Conservation (phyloP, 2,113 vertebrate species). For the Xyrauchen texanus region DNA sequence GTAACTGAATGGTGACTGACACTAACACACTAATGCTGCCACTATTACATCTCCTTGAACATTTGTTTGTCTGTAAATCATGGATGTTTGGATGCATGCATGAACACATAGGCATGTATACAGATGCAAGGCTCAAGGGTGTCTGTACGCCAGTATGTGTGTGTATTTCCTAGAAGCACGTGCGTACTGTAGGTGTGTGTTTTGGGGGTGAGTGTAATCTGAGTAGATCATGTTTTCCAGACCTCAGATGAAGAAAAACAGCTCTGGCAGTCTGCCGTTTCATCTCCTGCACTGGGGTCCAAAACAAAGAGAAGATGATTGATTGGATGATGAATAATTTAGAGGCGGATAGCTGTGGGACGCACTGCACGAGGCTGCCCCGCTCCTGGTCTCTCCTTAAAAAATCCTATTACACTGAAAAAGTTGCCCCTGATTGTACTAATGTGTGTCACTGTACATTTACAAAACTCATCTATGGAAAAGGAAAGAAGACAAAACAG, state of each 20-base stretch:
- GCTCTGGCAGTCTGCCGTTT: slow-evolving; percentile 77
- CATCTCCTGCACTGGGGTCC: slow-evolving; percentile 81
- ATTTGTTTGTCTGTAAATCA: not conserved
- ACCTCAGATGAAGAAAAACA: slow-evolving; percentile 82
- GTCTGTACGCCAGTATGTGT: not conserved
- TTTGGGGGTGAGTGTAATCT: slow-evolving; percentile 70
- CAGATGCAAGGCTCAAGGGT: not conserved
- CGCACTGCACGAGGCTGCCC: slow-evolving; percentile 58
- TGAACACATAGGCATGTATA: slow-evolving; percentile 12
- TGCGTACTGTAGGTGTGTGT: slow-evolving; percentile 51
- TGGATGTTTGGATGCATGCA: not conserved
- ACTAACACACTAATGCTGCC: no score
- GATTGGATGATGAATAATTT: slow-evolving; percentile 86
- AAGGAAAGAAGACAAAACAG: slow-evolving; percentile 58
- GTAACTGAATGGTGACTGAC: no score
- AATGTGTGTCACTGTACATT: slow-evolving; percentile 73
- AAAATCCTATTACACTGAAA: slow-evolving; percentile 66
- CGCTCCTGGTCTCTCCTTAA: slow-evolving; percentile 64
- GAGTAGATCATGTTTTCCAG: slow-evolving; percentile 81
- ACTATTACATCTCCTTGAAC: no score
- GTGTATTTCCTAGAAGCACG: slow-evolving; percentile 22
- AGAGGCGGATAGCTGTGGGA: slow-evolving; percentile 75
- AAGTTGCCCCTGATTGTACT: slow-evolving; percentile 71
- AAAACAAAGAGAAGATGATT: slow-evolving; percentile 85
- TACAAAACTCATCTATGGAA: slow-evolving; percentile 74